These are phyloP conservation scores for Cataglyphis rosenhaueri DNA, from an alignment of 2,888 invertebrate genomes.

Conservation along the genomic window DNA sequence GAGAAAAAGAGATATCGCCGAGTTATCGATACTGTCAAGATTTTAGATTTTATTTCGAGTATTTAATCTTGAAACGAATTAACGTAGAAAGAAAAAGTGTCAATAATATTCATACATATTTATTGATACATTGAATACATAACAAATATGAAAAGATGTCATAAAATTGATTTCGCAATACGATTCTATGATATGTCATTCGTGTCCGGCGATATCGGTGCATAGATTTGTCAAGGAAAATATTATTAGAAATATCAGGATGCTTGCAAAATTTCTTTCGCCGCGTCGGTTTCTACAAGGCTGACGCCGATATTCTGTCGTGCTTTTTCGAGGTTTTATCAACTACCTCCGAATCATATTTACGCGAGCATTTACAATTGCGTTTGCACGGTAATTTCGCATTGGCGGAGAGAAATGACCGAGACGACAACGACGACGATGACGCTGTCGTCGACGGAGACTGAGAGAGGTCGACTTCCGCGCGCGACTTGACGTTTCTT, in stretches of 20 bases:
- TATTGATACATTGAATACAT: background rate
- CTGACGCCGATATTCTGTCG: conserved; percentile 6
- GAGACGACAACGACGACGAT: conserved; percentile 27
- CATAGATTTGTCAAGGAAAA: conserved; percentile 34
- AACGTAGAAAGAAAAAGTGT: background rate
- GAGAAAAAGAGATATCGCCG: background rate
- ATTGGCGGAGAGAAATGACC: conserved; percentile 27
- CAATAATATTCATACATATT: background rate
- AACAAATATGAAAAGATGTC: background rate
- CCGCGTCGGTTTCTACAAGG: conserved; percentile 29
- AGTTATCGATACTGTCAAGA: background rate
- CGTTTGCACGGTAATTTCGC: conserved; percentile 72
- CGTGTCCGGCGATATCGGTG: background rate
- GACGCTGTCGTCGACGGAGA: background rate
- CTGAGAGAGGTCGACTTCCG: conserved; percentile 50
- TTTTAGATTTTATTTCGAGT: background rate
- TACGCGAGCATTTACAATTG: conserved; percentile 68
- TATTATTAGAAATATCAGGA: conserved; percentile 52
- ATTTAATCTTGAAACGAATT: background rate
- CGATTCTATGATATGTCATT: background rate
- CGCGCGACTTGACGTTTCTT: conserved; percentile 50
- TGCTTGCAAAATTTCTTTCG: conserved; percentile 61
- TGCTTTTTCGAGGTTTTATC: conserved; percentile 9
- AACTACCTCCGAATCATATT: conserved; percentile 64
- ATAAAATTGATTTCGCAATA: conserved; percentile 12